Percentiles rank a stretch among this genome's conserved stretches.
Conservation (phyloP, 2,888 invertebrate species). For the Syrista parreyssii region DNA sequence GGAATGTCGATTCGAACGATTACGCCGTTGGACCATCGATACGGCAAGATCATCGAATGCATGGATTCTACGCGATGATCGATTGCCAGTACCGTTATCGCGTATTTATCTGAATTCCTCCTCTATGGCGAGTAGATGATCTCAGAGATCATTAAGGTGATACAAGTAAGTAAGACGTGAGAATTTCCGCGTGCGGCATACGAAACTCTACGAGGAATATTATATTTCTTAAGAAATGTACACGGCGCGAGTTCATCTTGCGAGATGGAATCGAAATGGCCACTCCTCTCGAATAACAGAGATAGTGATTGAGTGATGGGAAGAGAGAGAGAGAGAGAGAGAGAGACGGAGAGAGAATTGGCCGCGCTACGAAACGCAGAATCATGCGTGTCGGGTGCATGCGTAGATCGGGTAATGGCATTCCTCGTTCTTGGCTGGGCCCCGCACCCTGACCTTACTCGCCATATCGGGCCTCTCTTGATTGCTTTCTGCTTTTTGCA, state of each 20-base stretch:
- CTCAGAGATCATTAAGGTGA: not conserved
- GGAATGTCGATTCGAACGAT: not conserved
- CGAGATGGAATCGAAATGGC: not conserved
- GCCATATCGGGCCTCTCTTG: conserved; percentile 57
- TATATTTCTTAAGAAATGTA: not conserved
- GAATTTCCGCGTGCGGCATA: not conserved
- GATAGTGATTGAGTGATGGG: not conserved
- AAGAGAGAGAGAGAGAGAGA: conserved; percentile 15
- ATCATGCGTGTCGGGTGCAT: conserved; percentile 35
- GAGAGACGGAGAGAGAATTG: conserved; percentile 5
- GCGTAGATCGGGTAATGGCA: conserved; percentile 50
- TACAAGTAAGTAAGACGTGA: not conserved
- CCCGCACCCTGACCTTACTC: conserved; percentile 61
- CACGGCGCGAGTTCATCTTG: not conserved
- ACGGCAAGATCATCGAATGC: not conserved
- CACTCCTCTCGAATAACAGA: not conserved
- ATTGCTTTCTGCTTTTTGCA: conserved; percentile 58
- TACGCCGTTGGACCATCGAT: too few species aligned
- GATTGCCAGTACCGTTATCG: not conserved
- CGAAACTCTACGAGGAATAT: not conserved
- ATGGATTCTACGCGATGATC: not conserved
- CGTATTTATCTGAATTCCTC: not conserved
- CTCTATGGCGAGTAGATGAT: not conserved
- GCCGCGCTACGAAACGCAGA: conserved; percentile 30
- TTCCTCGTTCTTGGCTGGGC: conserved; percentile 53